These are phyloP conservation scores for Lota lota DNA, from an alignment of 2,113 vertebrate species.

Conservation along the genomic window DNA sequence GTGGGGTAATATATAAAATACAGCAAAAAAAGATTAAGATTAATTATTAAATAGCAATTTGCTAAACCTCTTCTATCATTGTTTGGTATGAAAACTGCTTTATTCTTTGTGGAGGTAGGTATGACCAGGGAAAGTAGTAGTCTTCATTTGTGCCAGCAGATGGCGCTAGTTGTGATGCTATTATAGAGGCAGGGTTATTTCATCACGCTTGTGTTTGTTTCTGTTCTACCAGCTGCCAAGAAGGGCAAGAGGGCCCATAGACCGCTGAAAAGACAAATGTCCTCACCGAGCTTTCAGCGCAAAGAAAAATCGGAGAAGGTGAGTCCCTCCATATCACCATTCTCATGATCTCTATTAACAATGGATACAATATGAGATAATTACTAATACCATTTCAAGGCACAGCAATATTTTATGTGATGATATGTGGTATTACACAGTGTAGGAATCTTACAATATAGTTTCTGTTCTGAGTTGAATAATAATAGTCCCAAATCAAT, in stretches of 20 bases:
- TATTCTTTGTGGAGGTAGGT: not conserved
- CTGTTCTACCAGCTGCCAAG: conserved; percentile 63
- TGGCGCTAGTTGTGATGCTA: conserved; percentile 22
- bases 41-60: not conserved
- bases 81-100: too few relatives aligned
- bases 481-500: too few relatives aligned
- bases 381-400: too few relatives aligned
- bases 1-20: too few relatives aligned
- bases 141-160: conserved; percentile 29
- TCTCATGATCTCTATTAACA: too few relatives aligned
- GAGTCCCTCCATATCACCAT: conserved; percentile 1
- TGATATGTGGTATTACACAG: too few relatives aligned
- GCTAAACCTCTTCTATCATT: not conserved
- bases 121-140: not conserved
- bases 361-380: too few relatives aligned
- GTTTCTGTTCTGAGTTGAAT: too few relatives aligned
- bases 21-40: not conserved
- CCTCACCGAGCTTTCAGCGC: conserved; percentile 86
- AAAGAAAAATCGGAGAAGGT: conserved; percentile 90
- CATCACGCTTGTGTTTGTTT: not conserved
- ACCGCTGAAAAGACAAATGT: conserved; percentile 84
- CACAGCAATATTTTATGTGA: too few relatives aligned
- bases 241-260: conserved; percentile 83
- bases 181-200: too few relatives aligned
- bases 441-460: too few relatives aligned